Conservation (phyloP, 2,797 vertebrate genomes). For the Lagodon rhomboides region DNA sequence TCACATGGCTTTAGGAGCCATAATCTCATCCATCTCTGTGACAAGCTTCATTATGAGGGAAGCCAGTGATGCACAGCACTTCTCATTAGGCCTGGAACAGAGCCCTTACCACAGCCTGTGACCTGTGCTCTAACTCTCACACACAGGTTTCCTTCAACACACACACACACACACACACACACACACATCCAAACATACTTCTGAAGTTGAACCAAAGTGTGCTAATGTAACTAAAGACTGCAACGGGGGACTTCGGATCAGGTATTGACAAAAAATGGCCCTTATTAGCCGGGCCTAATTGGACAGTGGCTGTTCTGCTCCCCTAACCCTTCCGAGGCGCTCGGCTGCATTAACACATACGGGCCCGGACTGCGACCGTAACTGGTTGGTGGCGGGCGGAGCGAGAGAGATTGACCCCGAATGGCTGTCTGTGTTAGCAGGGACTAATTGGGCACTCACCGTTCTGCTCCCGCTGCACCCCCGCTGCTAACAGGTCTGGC, state of each 20-base stretch:
- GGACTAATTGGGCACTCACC: conserved; percentile 89
- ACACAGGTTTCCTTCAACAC: conserved; percentile 15
- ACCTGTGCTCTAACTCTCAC: conserved; percentile 73
- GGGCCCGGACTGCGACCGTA: conserved; percentile 36
- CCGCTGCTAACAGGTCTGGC: conserved; percentile 97
- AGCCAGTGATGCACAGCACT: conserved; percentile 85
- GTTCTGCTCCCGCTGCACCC: conserved; percentile 97
- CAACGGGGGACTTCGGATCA: conserved; percentile 50
- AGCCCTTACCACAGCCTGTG: conserved; percentile 78
- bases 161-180: conserved; percentile 32
- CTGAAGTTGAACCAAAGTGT: conserved; percentile 57
- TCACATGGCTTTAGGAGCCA: conserved; percentile 81
- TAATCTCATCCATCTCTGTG: conserved; percentile 89
- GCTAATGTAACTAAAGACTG: conserved; percentile 66
- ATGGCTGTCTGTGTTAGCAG: conserved; percentile 74
- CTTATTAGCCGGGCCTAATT: conserved; percentile 77
- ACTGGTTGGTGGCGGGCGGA: conserved; percentile 56
- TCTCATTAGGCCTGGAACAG: conserved; percentile 85
- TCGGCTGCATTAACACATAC: conserved; percentile 69
- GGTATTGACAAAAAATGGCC: conserved; percentile 72
- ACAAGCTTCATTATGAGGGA: conserved; percentile 88
- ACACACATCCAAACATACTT: conserved; percentile 39
- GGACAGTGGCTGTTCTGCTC: conserved; percentile 72
- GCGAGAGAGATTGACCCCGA: conserved; percentile 74
- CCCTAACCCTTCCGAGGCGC: conserved; percentile 59